phyloP scores from a whole-genome alignment of 2,113 vertebrate species.

The Psammodynastes pulverulentus region DNA sequence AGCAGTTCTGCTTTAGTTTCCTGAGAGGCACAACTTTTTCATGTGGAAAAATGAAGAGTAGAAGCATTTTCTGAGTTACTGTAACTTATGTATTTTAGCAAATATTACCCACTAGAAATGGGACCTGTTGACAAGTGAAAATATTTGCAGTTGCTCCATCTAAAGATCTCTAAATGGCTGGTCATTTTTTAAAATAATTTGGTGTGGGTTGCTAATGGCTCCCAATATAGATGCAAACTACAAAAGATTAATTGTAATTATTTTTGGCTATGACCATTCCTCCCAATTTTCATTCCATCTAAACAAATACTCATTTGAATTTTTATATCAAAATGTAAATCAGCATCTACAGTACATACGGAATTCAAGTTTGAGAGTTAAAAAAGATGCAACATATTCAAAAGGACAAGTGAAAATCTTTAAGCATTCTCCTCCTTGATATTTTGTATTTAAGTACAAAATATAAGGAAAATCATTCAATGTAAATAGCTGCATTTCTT shows the following conservation, averaged over 20 bases:
- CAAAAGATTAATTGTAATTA: not conserved
- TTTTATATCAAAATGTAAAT: not conserved
- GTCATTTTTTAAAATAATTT: not conserved
- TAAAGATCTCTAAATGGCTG: not conserved
- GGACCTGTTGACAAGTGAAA: not conserved
- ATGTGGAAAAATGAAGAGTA: not conserved
- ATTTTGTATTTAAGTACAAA: not conserved
- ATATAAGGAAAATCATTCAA: not conserved
- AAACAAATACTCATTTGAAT: not conserved
- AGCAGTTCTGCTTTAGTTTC: not conserved
- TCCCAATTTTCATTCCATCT: not conserved
- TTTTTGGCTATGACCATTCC: not conserved
- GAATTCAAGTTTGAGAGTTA: not conserved
- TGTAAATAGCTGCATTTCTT: not conserved
- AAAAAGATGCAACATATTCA: not conserved
- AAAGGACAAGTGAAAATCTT: not conserved
- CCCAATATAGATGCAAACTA: not conserved
- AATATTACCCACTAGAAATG: not conserved
- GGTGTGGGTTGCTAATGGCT: not conserved
- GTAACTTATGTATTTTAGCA: no score
- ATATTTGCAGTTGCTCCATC: not conserved
- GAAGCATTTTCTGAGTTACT: not conserved
- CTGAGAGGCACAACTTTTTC: not conserved
- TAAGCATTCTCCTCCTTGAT: not conserved
- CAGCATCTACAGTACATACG: not conserved